Base-by-base conservation (phyloP, 2,113 vertebrate species). In the Zosterops borbonicus region DNA sequence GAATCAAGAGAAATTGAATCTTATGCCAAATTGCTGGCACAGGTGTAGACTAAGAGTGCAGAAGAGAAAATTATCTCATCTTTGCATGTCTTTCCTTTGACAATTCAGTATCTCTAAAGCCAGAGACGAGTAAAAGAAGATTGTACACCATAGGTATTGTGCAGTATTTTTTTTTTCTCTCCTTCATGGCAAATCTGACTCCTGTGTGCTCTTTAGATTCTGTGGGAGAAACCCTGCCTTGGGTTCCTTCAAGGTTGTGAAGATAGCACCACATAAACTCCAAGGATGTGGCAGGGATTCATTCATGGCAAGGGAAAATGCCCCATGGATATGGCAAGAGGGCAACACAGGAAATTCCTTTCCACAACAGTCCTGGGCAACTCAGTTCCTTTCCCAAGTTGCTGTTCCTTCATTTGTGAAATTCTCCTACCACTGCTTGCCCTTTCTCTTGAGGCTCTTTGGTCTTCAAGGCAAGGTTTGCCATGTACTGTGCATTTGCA, bases 201-300 rank as follows among this genome's bases (percentile, higher is more conserved):
- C 41, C 41, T 65, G 8, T 47, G 31, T 60, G 37, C 8, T 92
- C 31, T 37, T 70, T 56, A 46, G 47, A 53, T 59, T 75, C 28
- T 81, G 18, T 59, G 37, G 33, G 53, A 87, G 52, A 92, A 82
- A 68, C 13, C 9, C 15, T 63, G 9, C 24, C 83, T 78, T 79
- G n/a, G 2, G 9, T 46, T 9, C 33, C n/a, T 85, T 68, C 52
- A 37, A 12, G 14, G 52, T 39, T 4, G 2, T 55, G 70, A 78
- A 83, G 42, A 75, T 0, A 60, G 16, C 22, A 88, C 11, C 44
- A 59, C 0, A 0, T 27, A 39, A 63, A 77, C 33, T 83, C 39
- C 19, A 46, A 31, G 64, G 60, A 44, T 5, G 5, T 42, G 28
- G 5, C n/a, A 85, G 46, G 68, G 29, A 29, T 41, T 92, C 11